Percentiles rank a stretch among this genome's conserved stretches.
These are phyloP conservation scores for Globodera ellingtonae DNA, from an alignment of 1,140 invertebrate genomes.

Conservation along the genomic window DNA sequence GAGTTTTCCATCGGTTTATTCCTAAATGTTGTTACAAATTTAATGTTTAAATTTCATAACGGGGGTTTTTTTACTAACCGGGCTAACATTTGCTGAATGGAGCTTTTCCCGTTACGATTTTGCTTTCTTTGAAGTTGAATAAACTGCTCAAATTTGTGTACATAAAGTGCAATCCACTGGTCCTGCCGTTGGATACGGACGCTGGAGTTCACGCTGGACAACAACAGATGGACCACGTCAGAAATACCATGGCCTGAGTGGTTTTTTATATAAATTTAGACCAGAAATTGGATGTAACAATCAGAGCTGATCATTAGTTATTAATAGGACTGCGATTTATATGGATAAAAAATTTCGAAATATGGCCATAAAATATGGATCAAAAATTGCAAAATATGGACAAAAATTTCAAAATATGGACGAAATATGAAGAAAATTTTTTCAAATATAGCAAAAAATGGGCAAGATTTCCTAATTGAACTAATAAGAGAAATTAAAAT, in stretches of 20 bases:
- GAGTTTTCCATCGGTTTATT: not conserved
- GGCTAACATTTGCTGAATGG: not conserved
- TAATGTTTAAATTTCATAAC: not conserved
- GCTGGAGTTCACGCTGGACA: conserved; percentile 13
- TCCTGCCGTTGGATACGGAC: not conserved
- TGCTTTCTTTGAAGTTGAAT: not conserved
- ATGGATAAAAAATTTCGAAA: too few relatives aligned
- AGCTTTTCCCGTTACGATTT: not conserved
- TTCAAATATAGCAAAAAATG: too few relatives aligned
- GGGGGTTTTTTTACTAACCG: not conserved
- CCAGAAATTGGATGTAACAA: too few relatives aligned
- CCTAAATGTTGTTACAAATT: not conserved
- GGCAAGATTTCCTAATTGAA: too few relatives aligned
- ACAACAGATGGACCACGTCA: not conserved
- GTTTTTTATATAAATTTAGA: too few relatives aligned
- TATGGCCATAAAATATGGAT: too few relatives aligned
- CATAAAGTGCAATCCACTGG: conserved; percentile 3
- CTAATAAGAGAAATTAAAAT: too few relatives aligned
- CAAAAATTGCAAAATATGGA: too few relatives aligned
- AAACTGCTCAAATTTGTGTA: conserved; percentile 6
- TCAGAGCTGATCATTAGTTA: not conserved
- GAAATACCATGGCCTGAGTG: not conserved
- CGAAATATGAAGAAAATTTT: too few relatives aligned
- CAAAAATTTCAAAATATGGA: too few relatives aligned
- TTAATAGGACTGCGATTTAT: too few relatives aligned